These are phyloP conservation scores for Eurosta solidaginis DNA, from an alignment of 1,140 invertebrate species.

Conservation along the genomic window DNA sequence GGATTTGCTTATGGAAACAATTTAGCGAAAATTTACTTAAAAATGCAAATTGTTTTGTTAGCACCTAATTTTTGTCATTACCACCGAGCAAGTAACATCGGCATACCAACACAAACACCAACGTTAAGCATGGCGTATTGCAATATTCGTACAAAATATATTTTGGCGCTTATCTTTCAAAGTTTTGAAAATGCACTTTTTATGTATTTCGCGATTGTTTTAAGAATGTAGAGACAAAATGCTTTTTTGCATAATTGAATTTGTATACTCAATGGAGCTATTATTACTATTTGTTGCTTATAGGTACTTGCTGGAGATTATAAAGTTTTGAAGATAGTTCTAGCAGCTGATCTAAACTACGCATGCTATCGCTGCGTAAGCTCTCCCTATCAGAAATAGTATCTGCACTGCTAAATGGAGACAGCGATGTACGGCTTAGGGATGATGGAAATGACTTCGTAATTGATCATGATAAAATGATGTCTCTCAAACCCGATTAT, in stretches of 20 bases:
- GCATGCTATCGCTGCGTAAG: too few species aligned
- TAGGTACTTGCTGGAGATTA: too few species aligned
- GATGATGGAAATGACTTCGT: too few species aligned
- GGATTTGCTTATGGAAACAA: neutral
- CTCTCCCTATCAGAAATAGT: too few species aligned
- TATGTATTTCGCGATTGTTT: neutral
- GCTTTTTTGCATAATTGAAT: constrained; percentile 54
- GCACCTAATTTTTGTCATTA: constrained; percentile 58
- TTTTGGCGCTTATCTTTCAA: neutral
- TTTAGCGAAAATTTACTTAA: constrained; percentile 51
- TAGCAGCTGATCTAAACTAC: too few species aligned
- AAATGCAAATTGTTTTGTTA: constrained; percentile 60
- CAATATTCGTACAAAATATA: neutral
- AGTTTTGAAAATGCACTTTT: neutral
- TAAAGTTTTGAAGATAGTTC: too few species aligned
- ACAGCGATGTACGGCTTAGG: too few species aligned
- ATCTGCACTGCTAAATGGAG: too few species aligned
- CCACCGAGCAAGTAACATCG: neutral
- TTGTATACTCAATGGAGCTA: constrained; percentile 37
- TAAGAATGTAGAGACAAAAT: neutral
- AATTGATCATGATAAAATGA: too few species aligned
- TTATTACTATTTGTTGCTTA: neutral
- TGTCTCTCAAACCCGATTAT: too few species aligned
- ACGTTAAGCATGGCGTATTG: neutral
- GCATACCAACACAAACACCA: neutral